Percentiles rank a stretch among this genome's conserved stretches.
Conservation (phyloP, 2,113 vertebrate species). For the Origma solitaria region DNA sequence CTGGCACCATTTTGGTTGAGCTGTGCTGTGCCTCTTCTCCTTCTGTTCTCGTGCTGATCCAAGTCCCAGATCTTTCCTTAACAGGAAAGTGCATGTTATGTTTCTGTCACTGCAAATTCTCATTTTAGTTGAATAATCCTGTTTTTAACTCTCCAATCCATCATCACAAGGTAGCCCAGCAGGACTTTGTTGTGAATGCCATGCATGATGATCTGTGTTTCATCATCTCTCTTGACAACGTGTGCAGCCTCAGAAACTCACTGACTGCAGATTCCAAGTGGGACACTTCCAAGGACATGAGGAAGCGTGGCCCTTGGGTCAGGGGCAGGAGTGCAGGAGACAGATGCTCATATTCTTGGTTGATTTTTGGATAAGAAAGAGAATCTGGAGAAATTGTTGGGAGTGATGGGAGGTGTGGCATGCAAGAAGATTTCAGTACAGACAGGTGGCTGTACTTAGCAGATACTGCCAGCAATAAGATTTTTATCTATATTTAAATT, state of each 20-base stretch:
- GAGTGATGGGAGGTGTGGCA: not conserved
- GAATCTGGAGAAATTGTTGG: not conserved
- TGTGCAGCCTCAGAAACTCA: not conserved
- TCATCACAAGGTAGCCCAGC: not conserved
- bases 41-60: constrained; percentile 43
- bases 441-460: not conserved
- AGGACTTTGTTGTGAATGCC: not conserved
- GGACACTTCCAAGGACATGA: not conserved
- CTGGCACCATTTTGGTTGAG: constrained; percentile 58
- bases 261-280: not conserved
- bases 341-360: not conserved
- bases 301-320: not conserved
- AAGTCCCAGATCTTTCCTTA: constrained; percentile 41
- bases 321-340: not conserved
- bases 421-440: not conserved
- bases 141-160: not conserved
- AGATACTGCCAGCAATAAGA: not conserved
- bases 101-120: constrained; percentile 22
- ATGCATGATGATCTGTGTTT: not conserved
- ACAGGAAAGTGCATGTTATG: not conserved
- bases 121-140: constrained; percentile 24
- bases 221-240: not conserved
- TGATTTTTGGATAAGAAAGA: not conserved
- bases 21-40: constrained; percentile 59
- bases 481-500: not conserved